phyloP scores from a whole-genome alignment of 2,113 vertebrate genomes.

The Monopterus albus region DNA sequence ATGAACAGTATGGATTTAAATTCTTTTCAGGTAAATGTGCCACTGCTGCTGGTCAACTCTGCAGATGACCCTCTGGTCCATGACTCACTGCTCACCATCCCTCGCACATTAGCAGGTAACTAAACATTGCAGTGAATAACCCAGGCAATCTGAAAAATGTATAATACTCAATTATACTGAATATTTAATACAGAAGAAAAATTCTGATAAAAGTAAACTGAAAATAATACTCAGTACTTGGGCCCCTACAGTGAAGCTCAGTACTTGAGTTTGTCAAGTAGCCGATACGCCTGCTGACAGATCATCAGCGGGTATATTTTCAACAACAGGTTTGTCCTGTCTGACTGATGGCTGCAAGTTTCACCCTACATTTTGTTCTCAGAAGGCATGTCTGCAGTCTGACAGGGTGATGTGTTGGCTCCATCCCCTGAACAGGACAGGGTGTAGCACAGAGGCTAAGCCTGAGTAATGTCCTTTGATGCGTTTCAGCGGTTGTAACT shows the following conservation, averaged over 20 bases:
- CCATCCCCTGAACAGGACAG: not conserved
- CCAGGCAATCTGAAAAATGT: too few species aligned
- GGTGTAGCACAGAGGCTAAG: slow-evolving; percentile 27
- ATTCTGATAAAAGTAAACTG: not conserved
- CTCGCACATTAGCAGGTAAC: slow-evolving; percentile 93
- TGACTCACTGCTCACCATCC: slow-evolving; percentile 93
- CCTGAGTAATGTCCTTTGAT: slow-evolving; percentile 24
- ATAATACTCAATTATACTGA: not conserved
- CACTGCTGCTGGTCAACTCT: slow-evolving; percentile 95
- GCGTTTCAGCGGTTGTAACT: slow-evolving; percentile 16
- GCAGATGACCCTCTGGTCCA: slow-evolving; percentile 96
- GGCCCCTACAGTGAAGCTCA: too few species aligned
- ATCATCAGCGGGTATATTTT: too few species aligned
- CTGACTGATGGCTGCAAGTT: not conserved
- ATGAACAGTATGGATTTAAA: not conserved
- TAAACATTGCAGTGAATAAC: too few species aligned
- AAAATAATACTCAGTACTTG: too few species aligned
- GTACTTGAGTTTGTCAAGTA: too few species aligned
- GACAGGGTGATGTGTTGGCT: slow-evolving; percentile 15
- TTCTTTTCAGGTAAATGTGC: slow-evolving; percentile 88
- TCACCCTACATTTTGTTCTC: slow-evolving; percentile 3
- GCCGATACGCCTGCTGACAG: not conserved
- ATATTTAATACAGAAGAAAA: not conserved
- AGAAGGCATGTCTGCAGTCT: slow-evolving; percentile 3
- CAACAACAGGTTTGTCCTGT: not conserved